Evolutionary conservation across 2,797 vertebrate genomes (phyloP).

Genomic region (Poecilia velifera): DNA sequence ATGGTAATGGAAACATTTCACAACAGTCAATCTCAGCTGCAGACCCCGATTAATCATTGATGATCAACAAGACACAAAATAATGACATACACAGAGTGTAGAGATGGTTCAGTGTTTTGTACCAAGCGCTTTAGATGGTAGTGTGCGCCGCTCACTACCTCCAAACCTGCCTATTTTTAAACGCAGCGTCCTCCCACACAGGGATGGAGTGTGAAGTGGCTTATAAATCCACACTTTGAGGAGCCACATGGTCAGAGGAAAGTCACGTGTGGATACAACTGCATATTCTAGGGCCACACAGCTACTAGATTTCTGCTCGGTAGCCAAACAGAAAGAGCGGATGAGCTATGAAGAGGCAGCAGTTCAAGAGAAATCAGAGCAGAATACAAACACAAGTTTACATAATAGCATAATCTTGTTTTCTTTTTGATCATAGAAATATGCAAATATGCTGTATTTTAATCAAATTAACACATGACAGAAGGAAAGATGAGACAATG

Average conservation of each 20-base stretch:
- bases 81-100: slow-evolving; percentile 56
- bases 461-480: slow-evolving; percentile 43
- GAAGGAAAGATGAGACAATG: slow-evolving; percentile 32
- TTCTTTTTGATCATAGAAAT: slow-evolving; percentile 38
- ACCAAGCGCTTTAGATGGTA: slow-evolving; percentile 55
- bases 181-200: slow-evolving; percentile 79
- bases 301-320: slow-evolving; percentile 33
- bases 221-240: slow-evolving; percentile 76
- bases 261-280: slow-evolving; percentile 73
- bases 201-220: slow-evolving; percentile 77
- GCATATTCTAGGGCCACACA: slow-evolving; percentile 52
- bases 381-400: slow-evolving; percentile 56
- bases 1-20: slow-evolving; percentile 21
- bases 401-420: slow-evolving; percentile 62
- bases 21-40: slow-evolving; percentile 10
- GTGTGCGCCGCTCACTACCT: slow-evolving; percentile 73
- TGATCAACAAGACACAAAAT: slow-evolving; percentile 51
- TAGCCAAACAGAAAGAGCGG: slow-evolving; percentile 45
- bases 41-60: slow-evolving; percentile 36
- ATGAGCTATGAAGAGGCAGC: slow-evolving; percentile 45
- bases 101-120: slow-evolving; percentile 64
- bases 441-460: slow-evolving; percentile 33
- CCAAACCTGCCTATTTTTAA: slow-evolving; percentile 81
- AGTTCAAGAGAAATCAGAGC: slow-evolving; percentile 47
- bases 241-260: slow-evolving; percentile 75